phyloP scores from a whole-genome alignment of 1,140 invertebrate genomes.

The Lucilia sericata region DNA sequence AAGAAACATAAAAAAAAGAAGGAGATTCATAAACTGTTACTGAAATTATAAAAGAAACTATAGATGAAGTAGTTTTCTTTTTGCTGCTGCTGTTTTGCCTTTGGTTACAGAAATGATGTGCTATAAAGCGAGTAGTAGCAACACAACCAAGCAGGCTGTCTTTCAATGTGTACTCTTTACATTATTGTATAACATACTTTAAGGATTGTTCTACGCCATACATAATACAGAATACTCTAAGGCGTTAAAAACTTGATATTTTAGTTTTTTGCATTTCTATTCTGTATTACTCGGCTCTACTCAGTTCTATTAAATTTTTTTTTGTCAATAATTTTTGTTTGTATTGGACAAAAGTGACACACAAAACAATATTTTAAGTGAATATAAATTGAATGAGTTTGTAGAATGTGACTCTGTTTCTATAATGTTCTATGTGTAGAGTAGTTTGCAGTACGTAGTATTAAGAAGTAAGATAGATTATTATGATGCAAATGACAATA shows the following conservation, averaged over 20 bases:
- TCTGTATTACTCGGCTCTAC: neutral
- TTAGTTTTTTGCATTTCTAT: neutral
- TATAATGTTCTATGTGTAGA: neutral
- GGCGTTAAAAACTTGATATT: constrained; percentile 16
- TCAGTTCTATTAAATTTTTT: neutral
- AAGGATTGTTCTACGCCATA: neutral
- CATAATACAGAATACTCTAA: constrained; percentile 7
- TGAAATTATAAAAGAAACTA: constrained; percentile 29
- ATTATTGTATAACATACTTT: neutral
- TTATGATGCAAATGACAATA: constrained; percentile 27
- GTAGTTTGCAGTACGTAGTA: too few relatives aligned
- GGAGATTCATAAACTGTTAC: constrained; percentile 3
- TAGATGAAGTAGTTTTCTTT: neutral
- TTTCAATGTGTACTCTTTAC: neutral
- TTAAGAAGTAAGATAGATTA: neutral
- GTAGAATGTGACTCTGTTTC: neutral
- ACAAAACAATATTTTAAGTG: constrained; percentile 21
- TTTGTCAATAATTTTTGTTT: constrained; percentile 8
- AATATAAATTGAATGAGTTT: constrained; percentile 20
- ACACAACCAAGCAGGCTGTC: neutral
- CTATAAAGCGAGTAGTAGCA: neutral
- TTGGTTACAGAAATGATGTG: neutral
- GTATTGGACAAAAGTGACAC: constrained; percentile 1
- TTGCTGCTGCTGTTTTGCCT: neutral
- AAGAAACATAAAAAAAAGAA: neutral